Base-by-base conservation (phyloP, 2,888 invertebrate species). In the Ischnura elegans region DNA sequence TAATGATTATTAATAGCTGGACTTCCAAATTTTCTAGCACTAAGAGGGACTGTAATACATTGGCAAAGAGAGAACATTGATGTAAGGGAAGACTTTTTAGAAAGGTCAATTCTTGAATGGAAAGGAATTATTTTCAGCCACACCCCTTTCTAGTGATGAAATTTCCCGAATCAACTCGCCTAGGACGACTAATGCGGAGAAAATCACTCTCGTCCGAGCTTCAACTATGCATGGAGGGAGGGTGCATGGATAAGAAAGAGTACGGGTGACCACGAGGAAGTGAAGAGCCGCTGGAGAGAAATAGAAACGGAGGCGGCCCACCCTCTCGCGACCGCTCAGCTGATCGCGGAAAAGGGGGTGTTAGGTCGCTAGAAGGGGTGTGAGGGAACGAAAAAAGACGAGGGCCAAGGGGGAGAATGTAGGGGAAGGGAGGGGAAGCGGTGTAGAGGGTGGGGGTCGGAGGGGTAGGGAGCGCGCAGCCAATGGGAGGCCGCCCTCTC, bases 401-500 rank as follows among this genome's bases (percentile, higher is more conserved):
- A n/a, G 46, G 3, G 51, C 29, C 13, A 51, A 51, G 51, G 16
- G 29, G 42, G 19, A 55, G 19, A 51, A 61, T 2, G 1, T 6
- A 42, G 25, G 55, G 29, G 61, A 61, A 42, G 42, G 42, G 55
- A 51, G 55, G 51, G 21, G 43, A 2, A 43, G n/a, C 6, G 25
- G 42, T 43, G n/a, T 25, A 13, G 42, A 55, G 87, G 87, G 61
- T 1, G 43, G 29, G 36, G 43, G 43, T 25, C 6, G 45, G 4
- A 43, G 42, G 46, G 86, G 45, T 6, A 42, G 90, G 87, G 55
- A 36, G 25, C 2, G 25, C 55, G 19, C n/a, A n/a, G 43, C 90
- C 90, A 90, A 90, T 90, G 90, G 90, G 90, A 61, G 61, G 61
- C 25, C 45, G 10, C 43, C 61, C 61, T 90, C 61, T 90, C 90